Percentiles rank a stretch among this genome's conserved stretches.
phyloP scores from a whole-genome alignment of 2,113 vertebrate genomes.

The Eubucco bourcierii region DNA sequence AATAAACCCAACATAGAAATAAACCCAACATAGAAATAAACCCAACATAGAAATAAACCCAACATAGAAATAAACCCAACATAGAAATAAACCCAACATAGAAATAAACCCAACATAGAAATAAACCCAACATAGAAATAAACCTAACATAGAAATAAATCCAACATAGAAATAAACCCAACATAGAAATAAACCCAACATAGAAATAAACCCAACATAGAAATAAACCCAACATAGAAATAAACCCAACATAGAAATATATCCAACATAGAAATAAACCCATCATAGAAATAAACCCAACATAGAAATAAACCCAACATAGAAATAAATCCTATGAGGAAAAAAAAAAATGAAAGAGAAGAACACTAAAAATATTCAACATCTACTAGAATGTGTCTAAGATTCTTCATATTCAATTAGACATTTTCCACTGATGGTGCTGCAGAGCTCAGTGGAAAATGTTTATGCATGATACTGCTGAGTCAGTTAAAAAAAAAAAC shows the following conservation, averaged over 20 bases:
- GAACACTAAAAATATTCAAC: not conserved
- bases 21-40: not conserved
- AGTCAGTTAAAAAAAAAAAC: not conserved
- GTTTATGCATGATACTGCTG: not conserved
- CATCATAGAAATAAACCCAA: not conserved
- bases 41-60: not conserved
- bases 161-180: not conserved
- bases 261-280: not conserved
- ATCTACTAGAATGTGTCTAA: not conserved
- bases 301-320: not conserved
- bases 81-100: not conserved
- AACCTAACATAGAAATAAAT: not conserved
- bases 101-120: not conserved
- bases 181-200: not conserved
- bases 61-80: not conserved
- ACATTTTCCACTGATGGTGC: not conserved
- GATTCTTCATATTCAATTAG: not conserved
- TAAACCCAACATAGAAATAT: not conserved
- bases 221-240: not conserved
- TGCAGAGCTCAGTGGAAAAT: not conserved
- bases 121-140: not conserved
- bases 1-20: not conserved
- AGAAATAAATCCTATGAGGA: not conserved
- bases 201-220: not conserved
- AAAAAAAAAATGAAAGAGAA: not conserved